Evolutionary conservation across 1,140 invertebrate genomes (phyloP).

Genomic region (Gryon sp.): DNA sequence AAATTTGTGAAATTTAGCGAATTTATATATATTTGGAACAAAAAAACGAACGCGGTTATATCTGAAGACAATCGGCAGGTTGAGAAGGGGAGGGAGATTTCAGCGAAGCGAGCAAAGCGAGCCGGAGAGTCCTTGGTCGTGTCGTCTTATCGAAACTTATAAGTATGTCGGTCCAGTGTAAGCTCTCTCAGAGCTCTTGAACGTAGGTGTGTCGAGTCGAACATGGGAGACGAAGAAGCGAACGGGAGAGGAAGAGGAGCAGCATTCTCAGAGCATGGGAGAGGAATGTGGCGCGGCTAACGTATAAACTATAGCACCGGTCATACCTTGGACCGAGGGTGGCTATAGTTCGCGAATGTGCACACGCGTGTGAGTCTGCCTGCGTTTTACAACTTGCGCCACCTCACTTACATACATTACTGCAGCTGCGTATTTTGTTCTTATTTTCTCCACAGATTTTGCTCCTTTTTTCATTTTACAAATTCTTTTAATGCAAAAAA

Average conservation of each 20-base stretch:
- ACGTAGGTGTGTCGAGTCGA: conserved; percentile 68
- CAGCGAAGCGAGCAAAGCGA: conserved; percentile 45
- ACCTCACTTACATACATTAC: conserved; percentile 48
- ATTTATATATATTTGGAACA: conserved; percentile 26
- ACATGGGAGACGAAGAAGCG: conserved; percentile 67
- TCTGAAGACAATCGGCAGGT: conserved; percentile 37
- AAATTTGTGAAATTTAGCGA: conserved; percentile 20
- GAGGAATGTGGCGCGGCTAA: conserved; percentile 76
- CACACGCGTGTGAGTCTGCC: conserved; percentile 24
- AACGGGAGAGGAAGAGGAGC: conserved; percentile 69
- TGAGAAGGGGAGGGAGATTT: too few relatives aligned
- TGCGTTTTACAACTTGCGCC: conserved; percentile 35
- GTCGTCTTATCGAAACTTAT: conserved; percentile 63
- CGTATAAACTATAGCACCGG: conserved; percentile 77
- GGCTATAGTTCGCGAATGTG: conserved; percentile 71
- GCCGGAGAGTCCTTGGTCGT: conserved; percentile 55
- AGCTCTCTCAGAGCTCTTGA: conserved; percentile 44
- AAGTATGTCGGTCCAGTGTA: conserved; percentile 57
- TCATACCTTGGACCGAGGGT: conserved; percentile 72
- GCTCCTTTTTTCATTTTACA: too few relatives aligned
- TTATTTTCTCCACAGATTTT: too few relatives aligned
- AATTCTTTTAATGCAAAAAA: too few relatives aligned
- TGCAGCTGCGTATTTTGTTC: conserved; percentile 10
- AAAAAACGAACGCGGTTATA: conserved; percentile 13
- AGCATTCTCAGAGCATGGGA: conserved; percentile 75